Evolutionary conservation across 2,888 invertebrate species (phyloP).

Genomic region (Phortica magna): DNA sequence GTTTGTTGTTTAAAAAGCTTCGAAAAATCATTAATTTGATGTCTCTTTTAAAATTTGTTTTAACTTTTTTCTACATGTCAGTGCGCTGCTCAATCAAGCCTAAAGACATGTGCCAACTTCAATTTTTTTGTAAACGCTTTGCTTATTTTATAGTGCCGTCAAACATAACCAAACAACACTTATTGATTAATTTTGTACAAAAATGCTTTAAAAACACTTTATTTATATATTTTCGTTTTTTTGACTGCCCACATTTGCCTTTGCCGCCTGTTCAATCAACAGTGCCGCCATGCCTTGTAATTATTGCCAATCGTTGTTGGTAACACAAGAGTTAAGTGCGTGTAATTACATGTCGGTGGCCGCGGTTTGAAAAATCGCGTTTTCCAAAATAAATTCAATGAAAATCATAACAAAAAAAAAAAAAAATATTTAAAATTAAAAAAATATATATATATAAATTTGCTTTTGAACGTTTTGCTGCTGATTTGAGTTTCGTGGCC

Average conservation of each 20-base stretch:
- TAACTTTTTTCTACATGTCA: background rate
- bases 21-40: background rate
- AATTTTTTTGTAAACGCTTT: background rate
- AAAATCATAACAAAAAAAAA: constrained; percentile 30
- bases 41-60: background rate
- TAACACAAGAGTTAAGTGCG: constrained; percentile 56
- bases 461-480: background rate
- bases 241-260: too few species aligned
- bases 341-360: constrained; percentile 67
- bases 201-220: too few species aligned
- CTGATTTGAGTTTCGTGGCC: background rate
- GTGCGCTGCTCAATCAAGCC: background rate
- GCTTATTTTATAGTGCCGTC: background rate
- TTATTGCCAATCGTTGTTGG: constrained; percentile 59
- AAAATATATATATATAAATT: background rate
- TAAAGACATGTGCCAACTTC: background rate
- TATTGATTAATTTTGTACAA: too few species aligned
- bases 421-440: background rate
- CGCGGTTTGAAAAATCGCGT: constrained; percentile 27
- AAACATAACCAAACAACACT: too few species aligned
- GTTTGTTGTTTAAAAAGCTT: background rate
- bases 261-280: too few species aligned
- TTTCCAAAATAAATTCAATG: constrained; percentile 50
- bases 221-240: too few species aligned
- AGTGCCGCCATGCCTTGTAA: constrained; percentile 44